These are phyloP conservation scores for Drosophila albomicans DNA, from an alignment of 1,140 invertebrate species.

Conservation along the genomic window DNA sequence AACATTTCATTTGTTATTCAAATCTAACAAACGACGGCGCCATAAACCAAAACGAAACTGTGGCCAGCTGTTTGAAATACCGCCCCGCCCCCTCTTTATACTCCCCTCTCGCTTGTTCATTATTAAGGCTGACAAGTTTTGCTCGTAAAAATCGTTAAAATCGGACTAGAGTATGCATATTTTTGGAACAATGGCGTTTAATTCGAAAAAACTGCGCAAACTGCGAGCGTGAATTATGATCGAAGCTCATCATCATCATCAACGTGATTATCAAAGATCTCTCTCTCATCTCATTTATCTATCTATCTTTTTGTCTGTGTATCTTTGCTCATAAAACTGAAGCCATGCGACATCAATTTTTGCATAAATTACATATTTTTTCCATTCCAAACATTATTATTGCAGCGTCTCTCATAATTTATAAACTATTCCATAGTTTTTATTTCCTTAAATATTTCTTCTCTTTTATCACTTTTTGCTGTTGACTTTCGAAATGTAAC, in stretches of 20 bases:
- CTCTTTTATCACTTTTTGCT: slow-evolving; percentile 2
- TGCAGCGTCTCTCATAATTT: slow-evolving; percentile 51
- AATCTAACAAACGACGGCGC: slow-evolving; percentile 53
- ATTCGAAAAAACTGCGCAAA: slow-evolving; percentile 54
- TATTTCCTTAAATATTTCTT: slow-evolving; percentile 39
- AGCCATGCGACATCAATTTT: slow-evolving; percentile 65
- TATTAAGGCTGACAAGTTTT: slow-evolving; percentile 31
- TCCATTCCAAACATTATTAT: neutral
- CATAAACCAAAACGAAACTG: slow-evolving; percentile 70
- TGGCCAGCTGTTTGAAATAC: slow-evolving; percentile 53
- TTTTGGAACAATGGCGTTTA: slow-evolving; percentile 75
- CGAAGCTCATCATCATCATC: slow-evolving; percentile 50
- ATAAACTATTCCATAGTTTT: slow-evolving; percentile 51
- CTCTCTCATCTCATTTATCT: slow-evolving; percentile 26
- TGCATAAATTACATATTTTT: slow-evolving; percentile 66
- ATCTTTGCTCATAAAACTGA: slow-evolving; percentile 37
- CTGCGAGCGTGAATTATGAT: slow-evolving; percentile 67
- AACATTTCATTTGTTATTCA: slow-evolving; percentile 81
- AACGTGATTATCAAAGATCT: slow-evolving; percentile 52
- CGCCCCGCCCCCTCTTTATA: neutral
- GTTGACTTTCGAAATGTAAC: neutral
- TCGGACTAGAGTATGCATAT: slow-evolving; percentile 31
- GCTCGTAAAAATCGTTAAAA: slow-evolving; percentile 52
- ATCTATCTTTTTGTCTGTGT: neutral
- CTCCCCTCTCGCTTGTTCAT: neutral